Conservation (phyloP, 2,113 vertebrate species). For the Xenus cinereus region DNA sequence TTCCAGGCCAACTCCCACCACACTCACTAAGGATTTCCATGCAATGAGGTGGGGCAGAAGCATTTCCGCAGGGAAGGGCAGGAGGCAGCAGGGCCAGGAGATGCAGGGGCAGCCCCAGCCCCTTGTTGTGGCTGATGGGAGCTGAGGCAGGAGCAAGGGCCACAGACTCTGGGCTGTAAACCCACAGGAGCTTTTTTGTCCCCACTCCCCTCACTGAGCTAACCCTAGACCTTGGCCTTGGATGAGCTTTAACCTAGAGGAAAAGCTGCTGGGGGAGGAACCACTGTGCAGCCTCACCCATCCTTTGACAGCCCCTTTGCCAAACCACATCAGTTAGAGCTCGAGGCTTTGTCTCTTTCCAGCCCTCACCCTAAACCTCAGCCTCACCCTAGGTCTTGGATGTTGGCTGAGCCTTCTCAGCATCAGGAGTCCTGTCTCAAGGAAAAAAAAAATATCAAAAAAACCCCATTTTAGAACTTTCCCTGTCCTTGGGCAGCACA, state of each 20-base stretch:
- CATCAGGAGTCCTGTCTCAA: neutral
- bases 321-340: neutral
- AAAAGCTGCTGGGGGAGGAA: neutral
- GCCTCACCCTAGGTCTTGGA: neutral
- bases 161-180: neutral
- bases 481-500: neutral
- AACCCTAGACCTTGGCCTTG: neutral
- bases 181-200: neutral
- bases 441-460: neutral
- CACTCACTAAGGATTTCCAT: fast-evolving
- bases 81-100: neutral
- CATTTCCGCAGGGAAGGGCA: neutral
- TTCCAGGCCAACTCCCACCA: neutral
- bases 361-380: neutral
- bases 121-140: neutral
- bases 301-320: neutral
- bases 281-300: neutral
- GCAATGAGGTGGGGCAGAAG: neutral
- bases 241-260: neutral
- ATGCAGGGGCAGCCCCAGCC: neutral
- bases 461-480: neutral
- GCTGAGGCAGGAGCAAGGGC: neutral
- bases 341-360: neutral
- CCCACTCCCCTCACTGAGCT: neutral
- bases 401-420: neutral